These are phyloP conservation scores for Trissonchulus sp. DNA, from an alignment of 2,888 invertebrate genomes.

Conservation along the genomic window DNA sequence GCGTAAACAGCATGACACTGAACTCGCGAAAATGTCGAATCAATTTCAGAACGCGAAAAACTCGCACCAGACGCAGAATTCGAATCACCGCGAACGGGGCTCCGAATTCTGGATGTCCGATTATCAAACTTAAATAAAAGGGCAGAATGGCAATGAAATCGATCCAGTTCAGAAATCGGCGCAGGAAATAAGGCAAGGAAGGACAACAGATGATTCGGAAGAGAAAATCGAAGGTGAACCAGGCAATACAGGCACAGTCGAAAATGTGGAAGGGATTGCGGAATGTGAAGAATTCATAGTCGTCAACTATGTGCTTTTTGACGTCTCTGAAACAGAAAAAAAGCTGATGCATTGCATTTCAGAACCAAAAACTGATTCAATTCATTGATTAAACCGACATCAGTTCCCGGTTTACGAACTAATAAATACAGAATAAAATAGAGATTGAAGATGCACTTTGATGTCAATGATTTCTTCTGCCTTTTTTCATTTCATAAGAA, in stretches of 20 bases:
- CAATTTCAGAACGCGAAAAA: conserved; percentile 15
- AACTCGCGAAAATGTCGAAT: neutral
- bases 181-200: conserved; percentile 46
- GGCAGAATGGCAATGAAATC: conserved; percentile 52
- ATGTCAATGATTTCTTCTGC: no score
- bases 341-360: no score
- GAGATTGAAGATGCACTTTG: no score
- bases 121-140: conserved; percentile 46
- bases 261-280: conserved; percentile 48
- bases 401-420: no score
- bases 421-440: no score
- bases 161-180: conserved; percentile 50
- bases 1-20: conserved; percentile 11
- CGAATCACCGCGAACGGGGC: neutral
- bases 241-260: conserved; percentile 51
- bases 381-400: no score
- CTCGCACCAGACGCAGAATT: conserved; percentile 60
- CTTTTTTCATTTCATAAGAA: no score
- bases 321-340: no score
- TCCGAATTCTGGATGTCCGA: neutral
- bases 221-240: conserved; percentile 53
- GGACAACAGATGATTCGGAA: conserved; percentile 48
- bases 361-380: no score
- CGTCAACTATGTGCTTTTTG: neutral
- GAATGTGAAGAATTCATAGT: neutral